These are phyloP conservation scores for Peucedramus taeniatus DNA, from an alignment of 2,113 vertebrate species.

Conservation along the genomic window DNA sequence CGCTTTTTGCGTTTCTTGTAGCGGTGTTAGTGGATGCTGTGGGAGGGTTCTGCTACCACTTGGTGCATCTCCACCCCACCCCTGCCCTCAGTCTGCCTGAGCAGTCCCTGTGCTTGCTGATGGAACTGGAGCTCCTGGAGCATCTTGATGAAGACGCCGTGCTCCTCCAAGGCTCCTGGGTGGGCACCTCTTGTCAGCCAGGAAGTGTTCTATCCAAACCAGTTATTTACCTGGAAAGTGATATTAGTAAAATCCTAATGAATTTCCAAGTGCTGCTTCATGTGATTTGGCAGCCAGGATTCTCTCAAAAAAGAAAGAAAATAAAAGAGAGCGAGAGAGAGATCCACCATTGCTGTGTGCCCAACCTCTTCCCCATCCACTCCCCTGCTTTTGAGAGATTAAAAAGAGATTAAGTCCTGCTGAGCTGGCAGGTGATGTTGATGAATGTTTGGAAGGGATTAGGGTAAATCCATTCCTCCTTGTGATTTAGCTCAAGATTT, in stretches of 20 bases:
- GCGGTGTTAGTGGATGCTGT: fast-evolving
- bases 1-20: background rate
- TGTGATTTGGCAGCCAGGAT: background rate
- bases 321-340: background rate
- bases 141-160: fast-evolving
- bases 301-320: background rate
- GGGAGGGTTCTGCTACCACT: background rate
- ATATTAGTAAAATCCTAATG: background rate
- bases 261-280: background rate
- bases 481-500: conserved; percentile 22
- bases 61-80: background rate
- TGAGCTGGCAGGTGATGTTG: conserved; percentile 43
- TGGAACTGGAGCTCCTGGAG: background rate
- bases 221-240: background rate
- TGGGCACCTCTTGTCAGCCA: background rate
- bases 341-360: background rate
- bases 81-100: fast-evolving
- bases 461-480: conserved; percentile 20
- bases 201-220: fast-evolving
- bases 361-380: background rate
- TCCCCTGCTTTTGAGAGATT: background rate
- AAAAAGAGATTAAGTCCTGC: conserved; percentile 20
- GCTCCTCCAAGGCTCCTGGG: background rate
- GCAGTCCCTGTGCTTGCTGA: fast-evolving
- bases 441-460: conserved; percentile 25